phyloP scores from a whole-genome alignment of 2,797 vertebrate species.

The Anguilla anguilla region DNA sequence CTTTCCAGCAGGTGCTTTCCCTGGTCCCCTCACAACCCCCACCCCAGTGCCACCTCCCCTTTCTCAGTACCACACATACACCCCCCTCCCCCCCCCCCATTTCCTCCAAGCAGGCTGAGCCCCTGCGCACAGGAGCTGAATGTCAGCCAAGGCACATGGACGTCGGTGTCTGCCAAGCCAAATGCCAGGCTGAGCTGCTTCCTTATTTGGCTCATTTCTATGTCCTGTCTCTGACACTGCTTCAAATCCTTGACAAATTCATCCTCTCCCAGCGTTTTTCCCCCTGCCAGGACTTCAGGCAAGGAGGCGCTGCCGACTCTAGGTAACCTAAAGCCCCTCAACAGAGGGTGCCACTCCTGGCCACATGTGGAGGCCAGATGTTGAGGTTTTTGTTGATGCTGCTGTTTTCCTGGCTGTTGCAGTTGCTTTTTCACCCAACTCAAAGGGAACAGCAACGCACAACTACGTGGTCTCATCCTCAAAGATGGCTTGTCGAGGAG shows the following conservation, averaged over 20 bases:
- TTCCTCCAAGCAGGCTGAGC: conserved; percentile 22
- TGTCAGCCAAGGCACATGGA: conserved; percentile 37
- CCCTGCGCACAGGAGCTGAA: conserved; percentile 24
- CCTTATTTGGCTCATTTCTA: conserved; percentile 42
- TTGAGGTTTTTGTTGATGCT: conserved; percentile 54
- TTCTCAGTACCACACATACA: background rate
- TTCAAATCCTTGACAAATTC: conserved; percentile 32
- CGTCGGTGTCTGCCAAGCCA: conserved; percentile 27
- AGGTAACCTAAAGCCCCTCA: background rate
- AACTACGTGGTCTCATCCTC: background rate
- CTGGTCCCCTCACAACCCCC: conserved; percentile 19
- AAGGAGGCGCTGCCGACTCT: background rate
- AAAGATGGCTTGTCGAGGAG: background rate
- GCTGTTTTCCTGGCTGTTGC: conserved; percentile 43
- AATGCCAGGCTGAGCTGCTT: conserved; percentile 36
- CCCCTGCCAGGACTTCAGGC: conserved; percentile 19
- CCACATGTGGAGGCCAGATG: conserved; percentile 70
- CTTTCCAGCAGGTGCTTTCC: conserved; percentile 64
- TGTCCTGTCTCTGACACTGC: conserved; percentile 40
- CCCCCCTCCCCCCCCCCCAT: background rate
- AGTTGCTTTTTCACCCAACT: conserved; percentile 44
- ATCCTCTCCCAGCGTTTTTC: conserved; percentile 27
- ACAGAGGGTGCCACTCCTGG: background rate
- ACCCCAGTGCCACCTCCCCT: conserved; percentile 28
- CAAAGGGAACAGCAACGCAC: conserved; percentile 43